These are phyloP conservation scores for Sicus ferrugineus DNA, from an alignment of 2,888 invertebrate species.

Conservation along the genomic window DNA sequence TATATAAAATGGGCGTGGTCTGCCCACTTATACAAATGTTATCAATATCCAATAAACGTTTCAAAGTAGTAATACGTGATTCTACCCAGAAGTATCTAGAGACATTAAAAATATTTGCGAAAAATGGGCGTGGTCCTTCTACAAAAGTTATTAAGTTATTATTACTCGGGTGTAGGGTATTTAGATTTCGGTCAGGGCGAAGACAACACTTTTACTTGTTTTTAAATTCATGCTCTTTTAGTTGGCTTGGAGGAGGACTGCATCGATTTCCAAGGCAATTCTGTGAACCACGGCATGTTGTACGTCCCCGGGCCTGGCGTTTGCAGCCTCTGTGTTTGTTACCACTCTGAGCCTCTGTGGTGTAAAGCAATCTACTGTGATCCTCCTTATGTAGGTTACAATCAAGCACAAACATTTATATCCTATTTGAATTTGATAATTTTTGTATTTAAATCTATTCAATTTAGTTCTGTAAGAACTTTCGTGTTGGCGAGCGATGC, in stretches of 20 bases:
- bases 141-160: too few species aligned
- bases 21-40: too few species aligned
- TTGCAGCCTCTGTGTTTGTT: conserved; percentile 85
- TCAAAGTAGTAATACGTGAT: too few species aligned
- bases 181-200: too few species aligned
- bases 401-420: neutral
- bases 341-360: conserved; percentile 86
- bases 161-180: too few species aligned
- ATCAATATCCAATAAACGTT: too few species aligned
- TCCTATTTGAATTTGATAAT: too few species aligned
- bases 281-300: conserved; percentile 78
- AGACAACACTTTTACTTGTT: too few species aligned
- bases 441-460: conserved; percentile 9
- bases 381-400: conserved; percentile 79
- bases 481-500: conserved; percentile 83
- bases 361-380: conserved; percentile 87
- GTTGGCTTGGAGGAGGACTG: conserved; percentile 76
- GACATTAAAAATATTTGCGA: too few species aligned
- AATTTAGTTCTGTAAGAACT: conserved; percentile 81
- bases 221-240: conserved; percentile 44
- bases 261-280: conserved; percentile 82
- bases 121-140: too few species aligned
- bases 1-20: too few species aligned
- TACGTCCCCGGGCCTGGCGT: conserved; percentile 87
- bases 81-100: too few species aligned